Evolutionary conservation across 2,888 invertebrate species (phyloP).

Genomic region (Helobdella robusta): DNA sequence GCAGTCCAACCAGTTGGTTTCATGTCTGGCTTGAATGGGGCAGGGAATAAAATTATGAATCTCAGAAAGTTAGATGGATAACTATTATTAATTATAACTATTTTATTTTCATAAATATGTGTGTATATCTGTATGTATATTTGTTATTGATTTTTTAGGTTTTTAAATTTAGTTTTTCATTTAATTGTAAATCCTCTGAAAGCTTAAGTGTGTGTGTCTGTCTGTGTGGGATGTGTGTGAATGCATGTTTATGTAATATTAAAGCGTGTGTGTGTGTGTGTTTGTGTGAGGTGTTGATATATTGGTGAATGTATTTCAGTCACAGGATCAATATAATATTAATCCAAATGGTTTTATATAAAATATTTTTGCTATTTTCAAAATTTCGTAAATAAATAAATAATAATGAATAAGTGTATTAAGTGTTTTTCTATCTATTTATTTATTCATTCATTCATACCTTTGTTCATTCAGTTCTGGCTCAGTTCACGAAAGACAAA

Average conservation of each 20-base stretch:
- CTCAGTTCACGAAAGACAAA: slow-evolving; percentile 58
- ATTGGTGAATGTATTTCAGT: neutral
- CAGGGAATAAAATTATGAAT: slow-evolving; percentile 63
- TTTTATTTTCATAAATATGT: neutral
- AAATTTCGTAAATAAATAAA: neutral
- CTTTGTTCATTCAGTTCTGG: slow-evolving; percentile 43
- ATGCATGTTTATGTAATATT: no score
- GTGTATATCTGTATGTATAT: neutral
- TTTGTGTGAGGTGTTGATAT: no score
- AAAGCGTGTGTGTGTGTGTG: no score
- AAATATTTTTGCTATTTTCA: neutral
- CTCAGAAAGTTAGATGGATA: slow-evolving; percentile 51
- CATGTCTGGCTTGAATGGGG: slow-evolving; percentile 62
- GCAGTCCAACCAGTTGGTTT: slow-evolving; percentile 71
- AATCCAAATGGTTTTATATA: neutral
- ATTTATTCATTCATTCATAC: no score
- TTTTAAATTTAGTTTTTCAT: no score
- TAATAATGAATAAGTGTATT: neutral
- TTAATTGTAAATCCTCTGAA: no score
- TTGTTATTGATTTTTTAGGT: no score
- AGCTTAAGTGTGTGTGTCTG: no score
- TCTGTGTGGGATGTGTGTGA: no score
- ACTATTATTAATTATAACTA: neutral
- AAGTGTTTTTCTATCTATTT: no score
- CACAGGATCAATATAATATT: neutral